Base-by-base conservation (phyloP, 1,140 invertebrate genomes). In the Magallana angulata region DNA sequence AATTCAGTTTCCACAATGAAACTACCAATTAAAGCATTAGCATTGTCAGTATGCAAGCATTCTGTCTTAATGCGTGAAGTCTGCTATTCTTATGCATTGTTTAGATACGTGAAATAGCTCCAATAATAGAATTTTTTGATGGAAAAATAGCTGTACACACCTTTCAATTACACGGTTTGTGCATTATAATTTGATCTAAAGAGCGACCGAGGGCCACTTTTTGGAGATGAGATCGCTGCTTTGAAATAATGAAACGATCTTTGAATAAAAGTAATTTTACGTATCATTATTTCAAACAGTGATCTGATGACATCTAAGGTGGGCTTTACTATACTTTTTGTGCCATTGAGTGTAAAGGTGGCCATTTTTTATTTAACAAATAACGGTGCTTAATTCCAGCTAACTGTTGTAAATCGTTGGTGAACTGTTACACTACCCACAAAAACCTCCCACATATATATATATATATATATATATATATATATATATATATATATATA, bases 21-120 rank as follows among this genome's bases (percentile, higher is more conserved):
- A 30, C 68, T 76, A 76, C 68, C 68, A 76, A 76, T 76, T 76
- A 76, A 12, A 30, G 68, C 68, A 76, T 76, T 76, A 76, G 68
- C 24, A 36, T 76, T 30, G 68, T 76, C 24, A 30, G 18, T 30
- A 30, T 76, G 24, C 68, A 76, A 76, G 24, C 68, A 76, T 36
- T 36, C 68, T 30, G 24, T 76, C 68, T 76, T 12, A 9, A 76
- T 76, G 68, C 68, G 18, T 71, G 68, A 71, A 71, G 24, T 11
- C 11, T 71, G 68, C 68, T 30, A 76, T 76, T 76, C 68, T 30
- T 76, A 76, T 36, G 64, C 8, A 7, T 76, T 76, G 68, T 76
- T 30, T 18, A 76, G 24, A 76, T 76, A 12, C 8, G 7, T 30
- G 68, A 76, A 36, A 76, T 76, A 30, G 68, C 68, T 30, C 24